Conservation (phyloP, 1,140 invertebrate species). For the Neodiprion lecontei region DNA sequence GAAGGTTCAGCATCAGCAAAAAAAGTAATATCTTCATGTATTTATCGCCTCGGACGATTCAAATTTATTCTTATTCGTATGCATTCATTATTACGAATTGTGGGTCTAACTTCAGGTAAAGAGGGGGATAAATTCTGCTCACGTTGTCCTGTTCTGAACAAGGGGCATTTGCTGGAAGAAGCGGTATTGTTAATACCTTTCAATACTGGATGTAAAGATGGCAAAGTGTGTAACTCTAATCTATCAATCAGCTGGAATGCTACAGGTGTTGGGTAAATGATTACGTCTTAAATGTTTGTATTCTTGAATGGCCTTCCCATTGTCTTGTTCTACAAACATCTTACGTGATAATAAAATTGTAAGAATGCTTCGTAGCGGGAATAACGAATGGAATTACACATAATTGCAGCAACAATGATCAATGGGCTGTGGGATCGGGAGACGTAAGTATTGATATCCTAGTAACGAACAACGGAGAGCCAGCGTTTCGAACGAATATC, state of each 20-base stretch:
- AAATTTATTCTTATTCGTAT: too few species aligned
- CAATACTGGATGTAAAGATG: conserved; percentile 52
- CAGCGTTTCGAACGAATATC: conserved; percentile 49
- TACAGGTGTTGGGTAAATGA: conserved; percentile 28
- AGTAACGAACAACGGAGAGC: conserved; percentile 51
- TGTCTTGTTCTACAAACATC: not conserved
- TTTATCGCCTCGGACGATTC: too few species aligned
- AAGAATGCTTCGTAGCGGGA: not conserved
- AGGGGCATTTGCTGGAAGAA: conserved; percentile 17
- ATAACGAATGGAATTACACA: not conserved
- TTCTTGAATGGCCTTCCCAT: too few species aligned
- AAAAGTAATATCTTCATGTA: not conserved
- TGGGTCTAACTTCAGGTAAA: too few species aligned
- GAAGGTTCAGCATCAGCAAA: conserved; percentile 5
- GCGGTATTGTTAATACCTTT: conserved; percentile 45
- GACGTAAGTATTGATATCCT: conserved; percentile 44
- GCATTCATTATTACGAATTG: too few species aligned
- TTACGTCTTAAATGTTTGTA: too few species aligned
- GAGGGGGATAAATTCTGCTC: too few species aligned
- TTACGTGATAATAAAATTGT: too few species aligned
- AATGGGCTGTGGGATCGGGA: conserved; percentile 53
- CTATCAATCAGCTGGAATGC: conserved; percentile 40
- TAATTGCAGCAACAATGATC: conserved; percentile 31
- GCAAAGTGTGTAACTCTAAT: conserved; percentile 54
- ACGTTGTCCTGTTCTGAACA: conserved; percentile 18